These are phyloP conservation scores for Drosophila colorata DNA, from an alignment of 2,888 invertebrate genomes.

Conservation along the genomic window DNA sequence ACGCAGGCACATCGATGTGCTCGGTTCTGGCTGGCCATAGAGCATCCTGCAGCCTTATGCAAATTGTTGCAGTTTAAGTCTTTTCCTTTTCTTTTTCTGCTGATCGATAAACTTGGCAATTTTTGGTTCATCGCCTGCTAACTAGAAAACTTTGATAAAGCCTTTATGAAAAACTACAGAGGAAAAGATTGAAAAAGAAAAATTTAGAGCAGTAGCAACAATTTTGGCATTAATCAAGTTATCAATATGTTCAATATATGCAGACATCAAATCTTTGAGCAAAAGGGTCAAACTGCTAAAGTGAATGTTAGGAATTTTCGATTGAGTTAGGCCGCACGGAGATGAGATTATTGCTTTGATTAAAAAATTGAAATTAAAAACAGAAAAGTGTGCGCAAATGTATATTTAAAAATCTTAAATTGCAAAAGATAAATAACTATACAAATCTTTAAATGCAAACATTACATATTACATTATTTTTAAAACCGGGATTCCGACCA, in stretches of 20 bases:
- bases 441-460: no score
- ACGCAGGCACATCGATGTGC: constrained; percentile 1
- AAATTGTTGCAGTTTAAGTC: constrained; percentile 68
- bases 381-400: neutral
- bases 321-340: constrained; percentile 37
- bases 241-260: constrained; percentile 46
- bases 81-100: constrained; percentile 28
- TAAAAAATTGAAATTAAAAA: constrained; percentile 5
- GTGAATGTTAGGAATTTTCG: constrained; percentile 16
- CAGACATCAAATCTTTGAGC: constrained; percentile 31
- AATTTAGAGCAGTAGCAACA: constrained; percentile 14
- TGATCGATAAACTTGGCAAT: constrained; percentile 72
- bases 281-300: constrained; percentile 16
- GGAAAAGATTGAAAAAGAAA: constrained; percentile 16
- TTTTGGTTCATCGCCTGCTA: constrained; percentile 59
- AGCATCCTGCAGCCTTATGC: constrained; percentile 36
- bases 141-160: constrained; percentile 62
- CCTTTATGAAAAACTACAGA: constrained; percentile 9
- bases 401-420: neutral
- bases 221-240: constrained; percentile 62
- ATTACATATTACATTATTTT: no score
- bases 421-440: no score
- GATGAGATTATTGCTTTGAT: constrained; percentile 36
- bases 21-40: constrained; percentile 17
- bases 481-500: no score